Evolutionary conservation across 2,797 vertebrate species (phyloP).

Genomic region (Sparidentex hasta): DNA sequence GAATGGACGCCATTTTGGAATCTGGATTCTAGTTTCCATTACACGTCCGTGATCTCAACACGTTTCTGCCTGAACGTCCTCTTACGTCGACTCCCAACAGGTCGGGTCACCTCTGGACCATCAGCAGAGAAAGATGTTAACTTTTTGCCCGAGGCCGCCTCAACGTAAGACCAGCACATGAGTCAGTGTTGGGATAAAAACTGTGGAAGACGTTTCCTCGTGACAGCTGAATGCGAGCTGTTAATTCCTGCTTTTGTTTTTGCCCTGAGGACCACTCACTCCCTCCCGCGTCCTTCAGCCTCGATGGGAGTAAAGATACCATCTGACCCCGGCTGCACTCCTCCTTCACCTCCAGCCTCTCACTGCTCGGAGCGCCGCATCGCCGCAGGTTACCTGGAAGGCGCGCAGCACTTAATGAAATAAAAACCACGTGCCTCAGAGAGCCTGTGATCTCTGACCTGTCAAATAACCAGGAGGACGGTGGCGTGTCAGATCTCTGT

Average conservation of each 20-base stretch:
- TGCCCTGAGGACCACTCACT: conserved; percentile 34
- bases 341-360: not conserved
- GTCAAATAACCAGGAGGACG: conserved; percentile 56
- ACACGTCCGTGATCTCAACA: too few relatives aligned
- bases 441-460: conserved; percentile 61
- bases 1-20: too few relatives aligned
- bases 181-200: not conserved
- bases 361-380: conserved; percentile 9
- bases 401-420: conserved; percentile 59
- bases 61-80: not conserved
- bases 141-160: not conserved
- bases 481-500: conserved; percentile 37
- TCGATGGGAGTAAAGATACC: conserved; percentile 29
- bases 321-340: conserved; percentile 4
- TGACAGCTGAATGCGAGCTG: conserved; percentile 14
- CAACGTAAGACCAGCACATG: too few relatives aligned
- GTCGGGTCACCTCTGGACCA: not conserved
- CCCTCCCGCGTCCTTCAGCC: conserved; percentile 40
- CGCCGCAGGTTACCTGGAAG: conserved; percentile 38
- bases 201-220: too few relatives aligned
- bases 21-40: too few relatives aligned
- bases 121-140: not conserved
- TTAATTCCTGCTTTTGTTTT: conserved; percentile 40
- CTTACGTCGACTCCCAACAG: not conserved
- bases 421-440: conserved; percentile 61